Conservation (phyloP, 2,113 vertebrate species). For the Rallus limicola region DNA sequence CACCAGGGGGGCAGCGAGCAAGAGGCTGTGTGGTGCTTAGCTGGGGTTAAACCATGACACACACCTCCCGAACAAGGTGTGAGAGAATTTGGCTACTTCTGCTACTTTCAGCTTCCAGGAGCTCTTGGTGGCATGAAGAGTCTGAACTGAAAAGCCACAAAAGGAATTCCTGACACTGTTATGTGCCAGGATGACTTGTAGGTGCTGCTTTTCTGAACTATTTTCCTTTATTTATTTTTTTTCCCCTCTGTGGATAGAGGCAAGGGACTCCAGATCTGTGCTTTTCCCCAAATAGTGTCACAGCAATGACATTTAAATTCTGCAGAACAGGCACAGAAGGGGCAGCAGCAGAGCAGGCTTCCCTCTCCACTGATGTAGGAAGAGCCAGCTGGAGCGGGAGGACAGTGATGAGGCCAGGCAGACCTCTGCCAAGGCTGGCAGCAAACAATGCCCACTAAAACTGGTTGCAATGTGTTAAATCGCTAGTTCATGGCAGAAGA, state of each 20-base stretch:
- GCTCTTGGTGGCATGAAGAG: neutral
- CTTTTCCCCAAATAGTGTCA: neutral
- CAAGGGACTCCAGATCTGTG: neutral
- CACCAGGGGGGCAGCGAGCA: too few relatives aligned
- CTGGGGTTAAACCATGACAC: too few relatives aligned
- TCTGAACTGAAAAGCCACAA: accelerated
- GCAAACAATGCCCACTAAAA: slow-evolving; percentile 24
- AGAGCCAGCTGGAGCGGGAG: slow-evolving; percentile 56
- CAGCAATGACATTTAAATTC: slow-evolving; percentile 36
- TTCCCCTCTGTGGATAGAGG: neutral
- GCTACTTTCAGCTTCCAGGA: neutral
- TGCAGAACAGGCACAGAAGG: slow-evolving; percentile 24
- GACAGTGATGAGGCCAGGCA: slow-evolving; percentile 38
- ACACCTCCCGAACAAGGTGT: neutral
- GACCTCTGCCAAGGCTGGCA: slow-evolving; percentile 52
- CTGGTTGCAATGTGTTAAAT: neutral
- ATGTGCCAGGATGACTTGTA: neutral
- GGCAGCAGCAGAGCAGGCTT: slow-evolving; percentile 38
- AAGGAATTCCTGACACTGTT: accelerated
- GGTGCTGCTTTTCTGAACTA: neutral
- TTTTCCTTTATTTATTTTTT: neutral
- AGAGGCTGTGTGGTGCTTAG: too few relatives aligned
- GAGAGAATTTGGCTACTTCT: neutral
- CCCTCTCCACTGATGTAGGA: slow-evolving; percentile 7
- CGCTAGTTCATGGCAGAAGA: neutral